phyloP scores from a whole-genome alignment of 2,797 vertebrate genomes.

The Sebastolobus altivelis region DNA sequence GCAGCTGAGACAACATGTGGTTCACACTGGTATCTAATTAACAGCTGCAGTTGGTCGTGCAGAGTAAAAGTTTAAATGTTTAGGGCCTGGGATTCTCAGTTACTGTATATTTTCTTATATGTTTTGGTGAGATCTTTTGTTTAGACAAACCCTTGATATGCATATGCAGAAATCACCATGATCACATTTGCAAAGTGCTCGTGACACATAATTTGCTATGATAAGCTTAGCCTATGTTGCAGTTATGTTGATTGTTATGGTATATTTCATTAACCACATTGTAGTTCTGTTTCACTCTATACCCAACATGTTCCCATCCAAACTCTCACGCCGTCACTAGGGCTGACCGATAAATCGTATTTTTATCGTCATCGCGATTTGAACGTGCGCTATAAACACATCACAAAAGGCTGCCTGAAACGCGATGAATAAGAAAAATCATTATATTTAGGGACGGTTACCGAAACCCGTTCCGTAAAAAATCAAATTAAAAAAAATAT shows the following conservation, averaged over 20 bases:
- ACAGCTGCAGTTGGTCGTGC: constrained; percentile 41
- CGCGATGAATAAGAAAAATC: no score
- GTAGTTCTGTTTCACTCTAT: background rate
- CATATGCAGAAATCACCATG: background rate
- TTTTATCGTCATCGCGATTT: no score
- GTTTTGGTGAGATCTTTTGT: background rate
- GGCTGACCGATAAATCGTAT: no score
- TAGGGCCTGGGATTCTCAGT: background rate
- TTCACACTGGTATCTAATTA: constrained; percentile 68
- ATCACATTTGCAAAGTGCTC: background rate
- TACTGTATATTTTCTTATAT: background rate
- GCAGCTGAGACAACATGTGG: constrained; percentile 67
- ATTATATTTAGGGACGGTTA: no score
- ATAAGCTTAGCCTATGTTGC: background rate
- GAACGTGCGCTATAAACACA: no score
- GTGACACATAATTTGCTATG: background rate
- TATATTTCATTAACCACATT: background rate
- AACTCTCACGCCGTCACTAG: no score
- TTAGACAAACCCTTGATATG: background rate
- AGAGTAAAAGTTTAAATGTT: constrained; percentile 7
- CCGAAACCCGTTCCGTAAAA: no score
- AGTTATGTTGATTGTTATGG: background rate
- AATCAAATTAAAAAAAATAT: no score
- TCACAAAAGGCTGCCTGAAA: no score
- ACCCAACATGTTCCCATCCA: background rate